Evolutionary conservation across 2,113 vertebrate genomes (phyloP).

Genomic region (Mesoclemmys tuberculata): DNA sequence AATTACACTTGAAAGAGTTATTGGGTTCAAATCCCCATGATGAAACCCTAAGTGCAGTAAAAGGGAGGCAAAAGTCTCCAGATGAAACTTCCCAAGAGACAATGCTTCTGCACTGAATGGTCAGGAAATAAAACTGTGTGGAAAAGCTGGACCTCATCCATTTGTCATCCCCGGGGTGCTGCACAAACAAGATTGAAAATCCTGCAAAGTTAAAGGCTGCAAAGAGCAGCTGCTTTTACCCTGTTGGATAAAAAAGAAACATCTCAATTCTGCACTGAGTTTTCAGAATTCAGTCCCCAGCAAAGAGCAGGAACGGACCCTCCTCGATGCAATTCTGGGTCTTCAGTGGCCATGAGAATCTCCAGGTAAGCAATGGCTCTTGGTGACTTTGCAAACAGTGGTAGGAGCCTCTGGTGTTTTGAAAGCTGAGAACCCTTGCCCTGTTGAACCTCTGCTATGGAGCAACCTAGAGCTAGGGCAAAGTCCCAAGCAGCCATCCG

Average conservation of each 20-base stretch:
- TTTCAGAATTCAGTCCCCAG: not conserved
- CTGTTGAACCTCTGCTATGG: not conserved
- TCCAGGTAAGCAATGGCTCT: no score
- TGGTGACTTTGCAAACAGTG: no score
- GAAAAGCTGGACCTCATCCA: not conserved
- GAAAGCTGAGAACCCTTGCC: not conserved
- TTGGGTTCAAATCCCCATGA: not conserved
- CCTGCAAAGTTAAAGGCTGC: rapidly evolving
- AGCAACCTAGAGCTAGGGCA: not conserved
- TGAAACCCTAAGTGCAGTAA: not conserved
- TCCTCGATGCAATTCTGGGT: not conserved
- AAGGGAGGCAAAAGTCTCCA: not conserved
- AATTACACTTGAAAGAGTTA: not conserved
- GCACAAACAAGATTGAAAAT: rapidly evolving
- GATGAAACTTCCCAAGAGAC: not conserved
- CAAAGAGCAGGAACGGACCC: not conserved
- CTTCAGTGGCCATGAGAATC: not conserved
- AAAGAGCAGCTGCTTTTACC: not conserved
- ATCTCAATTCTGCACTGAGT: rapidly evolving
- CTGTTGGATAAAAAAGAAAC: not conserved
- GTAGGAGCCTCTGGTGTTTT: not conserved
- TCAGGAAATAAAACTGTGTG: not conserved
- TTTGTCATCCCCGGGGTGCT: not conserved
- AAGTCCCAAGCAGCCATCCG: not conserved
- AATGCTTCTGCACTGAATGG: not conserved